These are phyloP conservation scores for Artemia sp. DNA, from an alignment of 2,888 invertebrate species.

Conservation along the genomic window DNA sequence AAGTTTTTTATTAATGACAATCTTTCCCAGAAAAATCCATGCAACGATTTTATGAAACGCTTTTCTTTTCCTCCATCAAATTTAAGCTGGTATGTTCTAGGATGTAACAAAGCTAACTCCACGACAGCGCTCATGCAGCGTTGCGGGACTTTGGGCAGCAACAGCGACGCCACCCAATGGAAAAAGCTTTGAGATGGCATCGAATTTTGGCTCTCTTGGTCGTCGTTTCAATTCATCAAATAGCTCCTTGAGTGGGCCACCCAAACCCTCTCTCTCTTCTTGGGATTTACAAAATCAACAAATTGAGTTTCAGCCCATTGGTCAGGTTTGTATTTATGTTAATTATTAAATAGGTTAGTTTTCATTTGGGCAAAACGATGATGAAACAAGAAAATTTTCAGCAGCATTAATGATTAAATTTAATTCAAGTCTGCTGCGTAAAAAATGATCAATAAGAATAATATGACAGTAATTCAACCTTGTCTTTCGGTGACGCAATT, in stretches of 20 bases:
- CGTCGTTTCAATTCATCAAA: constrained; percentile 24
- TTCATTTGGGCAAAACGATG: too few relatives aligned
- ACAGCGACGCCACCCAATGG: constrained; percentile 15
- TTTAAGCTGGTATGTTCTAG: constrained; percentile 24
- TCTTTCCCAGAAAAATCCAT: too few relatives aligned
- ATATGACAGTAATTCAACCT: too few relatives aligned
- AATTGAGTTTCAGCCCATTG: constrained; percentile 19
- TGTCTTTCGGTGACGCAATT: too few relatives aligned
- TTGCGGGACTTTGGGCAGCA: constrained; percentile 31
- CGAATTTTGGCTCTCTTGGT: constrained; percentile 23
- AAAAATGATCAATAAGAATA: too few relatives aligned
- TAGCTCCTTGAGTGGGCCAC: constrained; percentile 20
- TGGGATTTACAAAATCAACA: constrained; percentile 22
- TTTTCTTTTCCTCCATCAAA: too few relatives aligned
- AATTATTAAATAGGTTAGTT: too few relatives aligned
- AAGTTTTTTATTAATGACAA: too few relatives aligned
- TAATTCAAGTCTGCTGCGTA: too few relatives aligned
- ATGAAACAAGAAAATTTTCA: too few relatives aligned
- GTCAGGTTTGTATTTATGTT: neutral
- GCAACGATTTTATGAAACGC: too few relatives aligned
- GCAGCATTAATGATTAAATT: too few relatives aligned
- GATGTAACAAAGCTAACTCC: constrained; percentile 27
- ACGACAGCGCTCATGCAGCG: constrained; percentile 32
- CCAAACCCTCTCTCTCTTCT: constrained; percentile 24
- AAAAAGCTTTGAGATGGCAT: constrained; percentile 13